Percentiles rank a stretch among this genome's conserved stretches.
Evolutionary conservation across 2,113 vertebrate species (phyloP).

Genomic region (Chaetodon trifascialis): DNA sequence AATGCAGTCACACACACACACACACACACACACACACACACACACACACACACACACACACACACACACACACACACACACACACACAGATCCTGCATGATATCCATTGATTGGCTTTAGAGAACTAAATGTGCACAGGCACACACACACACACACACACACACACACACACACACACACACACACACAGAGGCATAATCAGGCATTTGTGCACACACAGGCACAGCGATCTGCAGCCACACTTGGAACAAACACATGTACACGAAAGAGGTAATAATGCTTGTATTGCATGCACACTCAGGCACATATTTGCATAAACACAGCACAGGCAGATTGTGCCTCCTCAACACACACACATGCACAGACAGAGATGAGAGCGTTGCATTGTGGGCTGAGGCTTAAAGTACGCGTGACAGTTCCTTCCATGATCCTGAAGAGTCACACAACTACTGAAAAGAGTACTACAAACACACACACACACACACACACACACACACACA

Average conservation of each 20-base stretch:
- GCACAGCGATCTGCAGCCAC: slow-evolving; percentile 8
- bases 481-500: neutral
- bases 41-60: neutral
- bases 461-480: too few species aligned
- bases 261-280: slow-evolving; percentile 28
- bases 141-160: neutral
- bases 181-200: neutral
- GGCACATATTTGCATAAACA: slow-evolving; percentile 55
- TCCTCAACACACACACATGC: slow-evolving; percentile 20
- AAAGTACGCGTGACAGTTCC: slow-evolving; percentile 67
- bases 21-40: neutral
- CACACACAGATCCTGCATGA: neutral
- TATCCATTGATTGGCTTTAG: neutral
- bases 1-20: neutral
- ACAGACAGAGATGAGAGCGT: slow-evolving; percentile 59
- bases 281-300: slow-evolving; percentile 50
- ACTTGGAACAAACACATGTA: neutral
- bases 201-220: neutral
- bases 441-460: slow-evolving; percentile 28
- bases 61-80: neutral
- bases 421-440: slow-evolving; percentile 59
- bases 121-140: neutral
- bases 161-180: neutral
- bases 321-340: slow-evolving; percentile 26
- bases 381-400: slow-evolving; percentile 74